Base-by-base conservation (phyloP, 2,888 invertebrate species). In the Pyrochroa serraticornis region DNA sequence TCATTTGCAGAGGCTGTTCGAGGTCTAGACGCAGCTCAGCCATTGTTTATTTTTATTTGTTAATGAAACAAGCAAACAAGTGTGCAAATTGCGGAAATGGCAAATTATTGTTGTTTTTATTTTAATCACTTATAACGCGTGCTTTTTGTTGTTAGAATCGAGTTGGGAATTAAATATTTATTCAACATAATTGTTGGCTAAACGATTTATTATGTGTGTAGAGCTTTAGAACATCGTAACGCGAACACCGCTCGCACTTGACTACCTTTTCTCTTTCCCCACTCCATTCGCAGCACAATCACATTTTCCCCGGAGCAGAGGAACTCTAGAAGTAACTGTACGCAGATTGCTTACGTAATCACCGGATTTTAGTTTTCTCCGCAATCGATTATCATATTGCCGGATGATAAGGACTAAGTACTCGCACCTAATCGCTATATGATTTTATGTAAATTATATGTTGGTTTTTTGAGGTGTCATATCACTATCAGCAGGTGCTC, bases 11-110 rank as follows among this genome's bases (percentile, higher is more conserved):
- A 2, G 77, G 68, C 60, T 73, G 69, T 49, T 55, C 31, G 51
- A 79, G 67, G 50, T 76, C 72, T 53, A 79, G 61, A 38, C 71
- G 65, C 62, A 77, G 63, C 48, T 75, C 71, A 36, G 73, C 70
- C 77, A 77, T 77, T 59, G 35, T 69, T 52, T 22, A 22, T 5
- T 22, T 55, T 53, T 37, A 9, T 10, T 37, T 36, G 5, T n/a
- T 52, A 36, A 14, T 14, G 9, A 31, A 22, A 41, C 41, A 6
- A 8, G 22, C 5, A 2, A 22, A 22, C 22, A 22, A 22, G 22
- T 22, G 22, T 2, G 5, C 3, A 22, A 5, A 22, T 22, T 22
- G 22, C 22, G 22, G 22, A 22, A 22, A 22, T 22, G 22, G 22
- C 22, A 3, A 22, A 22, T 22, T 22, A 22, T 22, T 5, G 22